Base-by-base conservation (phyloP, 2,888 invertebrate species). In the Atrina japonica region DNA sequence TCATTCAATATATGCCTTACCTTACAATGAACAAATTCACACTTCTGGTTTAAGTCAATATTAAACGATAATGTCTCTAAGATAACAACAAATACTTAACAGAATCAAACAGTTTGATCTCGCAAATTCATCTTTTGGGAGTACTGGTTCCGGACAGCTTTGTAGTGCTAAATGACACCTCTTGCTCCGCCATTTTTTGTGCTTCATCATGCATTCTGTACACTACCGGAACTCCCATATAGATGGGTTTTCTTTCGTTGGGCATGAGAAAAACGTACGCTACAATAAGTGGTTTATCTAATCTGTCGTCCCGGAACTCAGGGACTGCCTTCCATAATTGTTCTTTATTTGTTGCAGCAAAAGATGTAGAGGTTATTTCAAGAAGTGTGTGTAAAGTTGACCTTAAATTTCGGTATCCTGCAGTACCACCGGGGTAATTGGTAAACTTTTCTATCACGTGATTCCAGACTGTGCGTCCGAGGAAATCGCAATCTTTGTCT, bases 161-260 rank as follows among this genome's bases (percentile, higher is more conserved):
- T 7, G 35, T 35, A 7, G 35, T 35, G 35, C 35, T 35, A 35
- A 35, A 35, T 5, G 35, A 35, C 5, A 35, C 35, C 6, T 35
- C 35, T 35, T 35, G 35, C 6, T 35, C 35, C 11, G 11, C 11
- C 11, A 11, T 11, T 35, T 35, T 35, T 11, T 35, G 35, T 35
- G 35, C 35, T 11, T 35, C 35, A 5, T 5, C 11, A 11, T 35
- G 61, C 30, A 66, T 35, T 6, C 52, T 41, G 55, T 70, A 70
- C 14, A 70, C 56, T 2, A 70, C 56, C 1, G 70, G 66, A n/a
- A 70, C 45, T 43, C 70, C 70, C 70, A 70, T 70, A 47, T 55
- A 70, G 9, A 58, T 64, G 23, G 35, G 47, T 16, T 29, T 52
- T 43, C 58, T 70, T 11, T 40, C 49, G 1, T 45, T 25, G 25